Conservation (phyloP, 2,888 invertebrate genomes). For the Protula sp. region DNA sequence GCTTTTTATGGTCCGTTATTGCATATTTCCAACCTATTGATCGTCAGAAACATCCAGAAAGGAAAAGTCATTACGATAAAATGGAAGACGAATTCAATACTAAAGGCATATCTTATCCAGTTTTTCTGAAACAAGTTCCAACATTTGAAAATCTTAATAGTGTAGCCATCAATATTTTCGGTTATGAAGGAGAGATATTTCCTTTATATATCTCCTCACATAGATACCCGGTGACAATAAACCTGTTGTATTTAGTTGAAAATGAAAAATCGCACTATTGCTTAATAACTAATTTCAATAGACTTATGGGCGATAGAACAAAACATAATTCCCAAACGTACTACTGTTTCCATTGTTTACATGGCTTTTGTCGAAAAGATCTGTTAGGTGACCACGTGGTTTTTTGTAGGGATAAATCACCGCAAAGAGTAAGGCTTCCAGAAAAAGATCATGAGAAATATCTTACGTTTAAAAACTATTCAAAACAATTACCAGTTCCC, state of each 20-base stretch:
- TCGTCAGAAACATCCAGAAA: too few species aligned
- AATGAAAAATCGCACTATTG: slow-evolving; percentile 13
- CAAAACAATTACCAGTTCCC: neutral
- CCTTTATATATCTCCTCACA: slow-evolving; percentile 14
- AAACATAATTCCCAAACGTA: neutral
- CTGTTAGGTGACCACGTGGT: slow-evolving; percentile 1
- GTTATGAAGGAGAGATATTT: slow-evolving; percentile 12
- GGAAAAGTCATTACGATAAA: too few species aligned
- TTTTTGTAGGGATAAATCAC: neutral
- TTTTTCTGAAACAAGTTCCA: slow-evolving; percentile 9
- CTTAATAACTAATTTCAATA: slow-evolving; percentile 12
- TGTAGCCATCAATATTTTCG: slow-evolving; percentile 15
- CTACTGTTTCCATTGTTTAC: slow-evolving; percentile 13
- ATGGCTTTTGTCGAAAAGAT: slow-evolving; percentile 9
- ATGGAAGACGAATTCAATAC: slow-evolving; percentile 7
- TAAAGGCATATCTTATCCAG: slow-evolving; percentile 12
- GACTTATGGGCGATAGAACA: slow-evolving; percentile 1
- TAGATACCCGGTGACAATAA: neutral
- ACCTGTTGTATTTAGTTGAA: slow-evolving; percentile 6
- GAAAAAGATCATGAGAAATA: too few species aligned
- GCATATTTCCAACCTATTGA: too few species aligned
- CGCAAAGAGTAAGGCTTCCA: neutral
- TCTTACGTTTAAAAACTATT: too few species aligned
- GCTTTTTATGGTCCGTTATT: slow-evolving; percentile 24
- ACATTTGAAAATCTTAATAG: slow-evolving; percentile 18